Evolutionary conservation across 2,113 vertebrate genomes (phyloP).

Genomic region (Platysternon megacephalum): DNA sequence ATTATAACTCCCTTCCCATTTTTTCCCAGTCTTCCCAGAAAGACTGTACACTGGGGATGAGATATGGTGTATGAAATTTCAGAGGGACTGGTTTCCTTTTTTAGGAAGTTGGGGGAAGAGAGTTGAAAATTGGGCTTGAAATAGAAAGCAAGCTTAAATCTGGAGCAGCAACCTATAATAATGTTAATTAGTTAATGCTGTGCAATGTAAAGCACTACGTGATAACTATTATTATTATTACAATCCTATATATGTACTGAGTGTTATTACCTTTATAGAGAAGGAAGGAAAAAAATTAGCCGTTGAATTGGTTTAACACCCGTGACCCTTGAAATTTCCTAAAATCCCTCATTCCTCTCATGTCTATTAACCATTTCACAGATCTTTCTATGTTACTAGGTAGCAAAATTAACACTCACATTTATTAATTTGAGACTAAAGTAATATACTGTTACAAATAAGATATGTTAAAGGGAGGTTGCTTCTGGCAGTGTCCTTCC

Average conservation of each 20-base stretch:
- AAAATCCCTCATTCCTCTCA: background rate
- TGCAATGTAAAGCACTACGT: background rate
- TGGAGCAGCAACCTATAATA: background rate
- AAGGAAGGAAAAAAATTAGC: background rate
- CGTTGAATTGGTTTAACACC: background rate
- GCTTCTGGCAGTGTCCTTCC: background rate
- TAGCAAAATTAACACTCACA: background rate
- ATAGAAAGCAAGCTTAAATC: constrained; percentile 15
- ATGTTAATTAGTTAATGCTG: background rate
- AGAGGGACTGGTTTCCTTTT: background rate
- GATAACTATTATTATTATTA: background rate
- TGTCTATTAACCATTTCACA: background rate
- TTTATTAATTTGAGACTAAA: background rate
- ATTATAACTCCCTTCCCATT: background rate
- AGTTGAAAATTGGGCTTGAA: constrained; percentile 2
- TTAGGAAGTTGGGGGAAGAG: background rate
- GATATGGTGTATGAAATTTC: constrained; percentile 1
- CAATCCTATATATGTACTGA: background rate
- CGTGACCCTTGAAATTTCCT: background rate
- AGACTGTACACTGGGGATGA: background rate
- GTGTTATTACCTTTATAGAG: background rate
- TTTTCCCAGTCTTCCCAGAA: background rate
- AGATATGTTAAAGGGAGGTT: background rate
- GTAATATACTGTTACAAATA: background rate
- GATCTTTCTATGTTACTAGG: background rate